Conservation (phyloP, 2,888 invertebrate species). For the Cheilosia pagana region DNA sequence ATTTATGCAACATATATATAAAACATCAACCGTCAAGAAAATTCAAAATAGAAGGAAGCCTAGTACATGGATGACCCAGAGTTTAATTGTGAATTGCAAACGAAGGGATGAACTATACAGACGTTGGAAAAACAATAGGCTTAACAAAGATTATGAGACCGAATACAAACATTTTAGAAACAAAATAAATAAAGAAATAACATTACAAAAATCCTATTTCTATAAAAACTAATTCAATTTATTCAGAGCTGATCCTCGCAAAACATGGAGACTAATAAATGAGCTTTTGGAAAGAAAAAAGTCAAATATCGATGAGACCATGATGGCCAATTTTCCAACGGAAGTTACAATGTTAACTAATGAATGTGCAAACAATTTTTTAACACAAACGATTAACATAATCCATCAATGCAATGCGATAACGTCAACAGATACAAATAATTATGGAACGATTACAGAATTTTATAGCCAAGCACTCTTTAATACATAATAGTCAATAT, state of each 20-base stretch:
- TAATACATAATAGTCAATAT: constrained; percentile 2
- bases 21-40: neutral
- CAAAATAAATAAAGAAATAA: constrained; percentile 22
- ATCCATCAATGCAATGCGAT: too few relatives aligned
- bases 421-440: neutral
- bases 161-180: constrained; percentile 13
- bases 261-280: constrained; percentile 7
- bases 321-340: too few relatives aligned
- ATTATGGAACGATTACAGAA: neutral
- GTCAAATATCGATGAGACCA: neutral
- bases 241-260: constrained; percentile 9
- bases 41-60: neutral
- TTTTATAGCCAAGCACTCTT: neutral
- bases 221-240: constrained; percentile 3
- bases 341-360: too few relatives aligned
- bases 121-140: constrained; percentile 18
- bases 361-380: too few relatives aligned
- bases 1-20: constrained; percentile 16
- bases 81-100: constrained; percentile 7
- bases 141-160: neutral
- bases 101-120: constrained; percentile 26
- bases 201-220: neutral
- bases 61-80: constrained; percentile 8
- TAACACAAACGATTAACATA: too few relatives aligned
- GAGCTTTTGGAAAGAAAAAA: constrained; percentile 15